Base-by-base conservation (phyloP, 2,888 invertebrate species). In the Neoaliturus tenellus region DNA sequence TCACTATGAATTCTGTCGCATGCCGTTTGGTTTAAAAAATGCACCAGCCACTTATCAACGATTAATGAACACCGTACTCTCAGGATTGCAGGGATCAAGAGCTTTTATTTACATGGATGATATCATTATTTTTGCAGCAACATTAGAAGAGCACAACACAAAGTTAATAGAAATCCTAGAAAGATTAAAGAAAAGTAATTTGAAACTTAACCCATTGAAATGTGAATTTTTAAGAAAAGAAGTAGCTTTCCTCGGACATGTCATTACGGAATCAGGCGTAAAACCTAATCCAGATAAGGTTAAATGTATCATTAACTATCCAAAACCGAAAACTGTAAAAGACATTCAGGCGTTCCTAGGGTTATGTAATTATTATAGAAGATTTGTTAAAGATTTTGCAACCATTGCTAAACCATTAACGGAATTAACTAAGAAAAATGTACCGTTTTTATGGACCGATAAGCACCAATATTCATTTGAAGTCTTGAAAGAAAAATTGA, bases 1-100 rank as follows among this genome's bases (percentile, higher is more conserved):
- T 3, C 87, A 89, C 81, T 90, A 85, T 58, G 87, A 89, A 86
- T 89, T 85, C 71, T 83, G 85, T 0, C 67, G 86, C 0, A 88
- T 89, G 88, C 87, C 89, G 12, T 90, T 89, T 71, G 90, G 89
- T 6, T 85, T 89, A 0, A 82, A 85, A 20, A 88, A 88, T 71
- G 88, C 88, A 0, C 88, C 88, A 5, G 85, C 86, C 3, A 88
- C 88, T 2, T 90, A 89, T 85, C 89, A 89, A 82, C 82, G 88
- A 6, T 71, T 89, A 25, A 88, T 89, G 87, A 88, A 89, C 71
- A 55, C 80, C 12, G 86, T 88, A 2, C 83, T 89, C 6, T 41
- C 84, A 0, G 88, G 86, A 25, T 81, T 89, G 31, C 86, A 85
- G 33, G 86, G 81, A 51, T 20, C 31, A n/a, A 10, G 23, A n/a